Percentiles rank a stretch among this genome's conserved stretches.
These are phyloP conservation scores for Pseudanteris insignis DNA, from an alignment of 2,888 invertebrate genomes.

Conservation along the genomic window DNA sequence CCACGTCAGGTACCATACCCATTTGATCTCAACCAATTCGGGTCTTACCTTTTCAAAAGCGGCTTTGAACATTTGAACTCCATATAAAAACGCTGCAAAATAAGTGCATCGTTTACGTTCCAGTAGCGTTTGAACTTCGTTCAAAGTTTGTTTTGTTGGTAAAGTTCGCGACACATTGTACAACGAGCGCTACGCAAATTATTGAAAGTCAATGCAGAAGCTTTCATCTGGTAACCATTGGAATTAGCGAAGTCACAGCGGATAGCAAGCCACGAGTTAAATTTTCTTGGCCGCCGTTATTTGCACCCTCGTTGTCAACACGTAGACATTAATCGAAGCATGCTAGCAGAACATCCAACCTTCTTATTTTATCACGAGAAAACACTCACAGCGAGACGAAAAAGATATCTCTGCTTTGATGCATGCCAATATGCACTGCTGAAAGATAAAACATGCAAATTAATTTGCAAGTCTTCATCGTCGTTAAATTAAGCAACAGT, in stretches of 20 bases:
- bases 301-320: not conserved
- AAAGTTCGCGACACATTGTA: too few species aligned
- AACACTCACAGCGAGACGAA: conserved; percentile 5
- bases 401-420: conserved; percentile 12
- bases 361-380: conserved; percentile 2
- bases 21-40: not conserved
- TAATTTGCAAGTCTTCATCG: conserved; percentile 13
- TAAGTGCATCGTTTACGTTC: too few species aligned
- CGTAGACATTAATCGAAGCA: conserved; percentile 52
- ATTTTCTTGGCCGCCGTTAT: too few species aligned
- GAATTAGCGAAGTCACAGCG: too few species aligned
- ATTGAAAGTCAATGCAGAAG: too few species aligned
- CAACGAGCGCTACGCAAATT: too few species aligned
- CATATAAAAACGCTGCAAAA: too few species aligned
- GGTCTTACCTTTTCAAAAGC: conserved; percentile 2
- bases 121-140: too few species aligned
- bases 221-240: too few species aligned
- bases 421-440: conserved; percentile 26
- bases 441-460: conserved; percentile 15
- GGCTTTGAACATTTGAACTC: conserved; percentile 7
- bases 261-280: too few species aligned
- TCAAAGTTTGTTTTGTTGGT: too few species aligned
- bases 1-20: conserved; percentile 60
- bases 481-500: conserved; percentile 11
- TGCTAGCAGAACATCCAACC: conserved; percentile 48